Evolutionary conservation across 2,113 vertebrate species (phyloP), one percentile per base, ranked within the genome.

Genomic region (Cochlearius cochlearius): DNA sequence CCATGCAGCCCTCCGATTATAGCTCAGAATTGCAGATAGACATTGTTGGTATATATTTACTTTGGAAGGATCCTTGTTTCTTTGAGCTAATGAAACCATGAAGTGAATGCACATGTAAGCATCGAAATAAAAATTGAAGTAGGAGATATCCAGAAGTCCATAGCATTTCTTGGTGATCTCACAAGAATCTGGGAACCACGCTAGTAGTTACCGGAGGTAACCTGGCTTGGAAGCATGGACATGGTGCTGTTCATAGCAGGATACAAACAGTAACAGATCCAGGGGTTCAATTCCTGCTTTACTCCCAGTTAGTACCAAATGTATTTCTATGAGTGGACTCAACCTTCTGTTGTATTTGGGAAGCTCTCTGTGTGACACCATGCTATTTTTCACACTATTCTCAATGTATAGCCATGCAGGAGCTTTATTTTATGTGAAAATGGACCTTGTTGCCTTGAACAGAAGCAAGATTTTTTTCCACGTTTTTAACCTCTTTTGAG

Each of bases 161-260:
- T 36, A 49, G 39, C 12, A 8, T 15, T 52, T 76, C 32, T 9
- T 52, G 55, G 6, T 30, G 74, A 22, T 22, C 36, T 34, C 16
- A 18, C 8, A 19, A 7, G 73, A 10, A 52, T 5, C 3, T 3
- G 4, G 39, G 49, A 43, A 17, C 18, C 32, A 7, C 0, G 0
- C 5, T 10, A 5, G 20, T 1, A 4, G 23, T 38, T n/a, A 26
- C 4, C 22, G 10, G 25, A 20, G 50, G 22, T 26, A 5, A 39
- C 13, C 47, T 30, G 0, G 43, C 62, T 12, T 14, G 19, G 58
- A 12, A 50, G 18, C 1, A 0, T 2, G 38, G 43, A 27, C 1
- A 2, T 18, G 52, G 5, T 58, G 66, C 39, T 56, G 9, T 20
- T 62, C 29, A 0, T 41, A 26, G 52, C 18, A n/a, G 32, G 47